Evolutionary conservation across 1,140 invertebrate species (phyloP).

Genomic region (Sweltsa coloradensis): DNA sequence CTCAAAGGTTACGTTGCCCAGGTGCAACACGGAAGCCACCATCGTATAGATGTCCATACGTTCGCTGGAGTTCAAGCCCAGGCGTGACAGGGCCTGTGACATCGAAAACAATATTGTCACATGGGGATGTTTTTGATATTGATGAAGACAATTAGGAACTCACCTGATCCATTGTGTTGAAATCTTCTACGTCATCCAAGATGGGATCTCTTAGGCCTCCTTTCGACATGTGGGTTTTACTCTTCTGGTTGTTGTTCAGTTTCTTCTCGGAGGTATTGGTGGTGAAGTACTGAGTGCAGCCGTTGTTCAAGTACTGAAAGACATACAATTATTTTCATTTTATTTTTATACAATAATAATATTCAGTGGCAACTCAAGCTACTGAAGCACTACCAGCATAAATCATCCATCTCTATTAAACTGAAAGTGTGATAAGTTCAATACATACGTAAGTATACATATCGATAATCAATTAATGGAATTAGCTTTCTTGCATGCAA

Average conservation of each 20-base stretch:
- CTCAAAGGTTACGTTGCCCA: slow-evolving; percentile 88
- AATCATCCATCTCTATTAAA: too few species aligned
- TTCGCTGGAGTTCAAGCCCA: slow-evolving; percentile 63
- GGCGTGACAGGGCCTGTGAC: slow-evolving; percentile 53
- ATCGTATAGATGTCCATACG: slow-evolving; percentile 69
- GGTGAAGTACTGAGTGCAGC: slow-evolving; percentile 88
- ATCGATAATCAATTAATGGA: too few species aligned
- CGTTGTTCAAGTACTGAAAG: slow-evolving; percentile 70
- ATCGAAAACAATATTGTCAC: too few species aligned
- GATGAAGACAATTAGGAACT: too few species aligned
- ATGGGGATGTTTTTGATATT: too few species aligned
- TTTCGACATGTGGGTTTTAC: slow-evolving; percentile 48
- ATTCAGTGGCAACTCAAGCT: too few species aligned
- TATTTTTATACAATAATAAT: too few species aligned
- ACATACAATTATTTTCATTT: too few species aligned
- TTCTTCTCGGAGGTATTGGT: slow-evolving; percentile 54
- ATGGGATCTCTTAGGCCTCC: slow-evolving; percentile 76
- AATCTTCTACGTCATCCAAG: slow-evolving; percentile 83
- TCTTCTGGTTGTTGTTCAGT: slow-evolving; percentile 51
- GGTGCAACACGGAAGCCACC: slow-evolving; percentile 82
- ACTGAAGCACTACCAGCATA: too few species aligned
- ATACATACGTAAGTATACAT: too few species aligned
- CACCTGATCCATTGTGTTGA: slow-evolving; percentile 65
- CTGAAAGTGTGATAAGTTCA: too few species aligned
- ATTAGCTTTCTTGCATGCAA: too few species aligned